Percentiles rank a stretch among this genome's conserved stretches.
Evolutionary conservation across 2,113 vertebrate genomes (phyloP).

Genomic region (Tringa solitaria): DNA sequence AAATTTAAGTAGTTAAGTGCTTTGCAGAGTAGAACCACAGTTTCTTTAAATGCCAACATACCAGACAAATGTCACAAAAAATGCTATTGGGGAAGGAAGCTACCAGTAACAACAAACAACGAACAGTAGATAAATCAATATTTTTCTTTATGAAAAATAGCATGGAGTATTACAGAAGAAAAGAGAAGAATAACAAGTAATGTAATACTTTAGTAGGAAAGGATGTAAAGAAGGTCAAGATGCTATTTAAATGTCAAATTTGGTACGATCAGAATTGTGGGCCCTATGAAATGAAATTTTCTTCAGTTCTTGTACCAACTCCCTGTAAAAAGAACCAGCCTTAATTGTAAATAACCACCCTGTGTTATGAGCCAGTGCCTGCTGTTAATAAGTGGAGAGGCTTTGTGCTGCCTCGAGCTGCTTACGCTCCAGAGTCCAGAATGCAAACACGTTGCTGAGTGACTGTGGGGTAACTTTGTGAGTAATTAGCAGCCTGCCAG

Average conservation of each 20-base stretch:
- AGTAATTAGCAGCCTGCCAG: background rate
- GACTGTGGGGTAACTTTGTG: background rate
- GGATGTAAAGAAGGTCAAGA: background rate
- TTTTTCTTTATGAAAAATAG: background rate
- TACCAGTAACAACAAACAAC: background rate
- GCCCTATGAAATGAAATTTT: background rate
- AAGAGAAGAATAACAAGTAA: background rate
- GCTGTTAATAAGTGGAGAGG: background rate
- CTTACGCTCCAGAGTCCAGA: background rate
- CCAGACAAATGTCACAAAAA: slow-evolving; percentile 1
- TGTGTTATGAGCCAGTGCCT: background rate
- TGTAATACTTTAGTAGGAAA: background rate
- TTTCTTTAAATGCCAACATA: slow-evolving; percentile 6
- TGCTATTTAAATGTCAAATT: background rate
- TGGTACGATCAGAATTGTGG: background rate
- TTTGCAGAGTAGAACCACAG: background rate
- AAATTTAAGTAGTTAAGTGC: background rate
- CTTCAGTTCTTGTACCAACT: background rate
- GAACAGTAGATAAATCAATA: background rate
- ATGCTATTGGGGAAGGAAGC: background rate
- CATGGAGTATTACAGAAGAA: background rate
- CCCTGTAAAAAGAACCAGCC: background rate
- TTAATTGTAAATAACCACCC: background rate
- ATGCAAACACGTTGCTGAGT: background rate
- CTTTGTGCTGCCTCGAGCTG: background rate